Percentiles rank a stretch among this genome's conserved stretches.
phyloP scores from a whole-genome alignment of 2,797 vertebrate species.

The Microctenopoma lineatum region DNA sequence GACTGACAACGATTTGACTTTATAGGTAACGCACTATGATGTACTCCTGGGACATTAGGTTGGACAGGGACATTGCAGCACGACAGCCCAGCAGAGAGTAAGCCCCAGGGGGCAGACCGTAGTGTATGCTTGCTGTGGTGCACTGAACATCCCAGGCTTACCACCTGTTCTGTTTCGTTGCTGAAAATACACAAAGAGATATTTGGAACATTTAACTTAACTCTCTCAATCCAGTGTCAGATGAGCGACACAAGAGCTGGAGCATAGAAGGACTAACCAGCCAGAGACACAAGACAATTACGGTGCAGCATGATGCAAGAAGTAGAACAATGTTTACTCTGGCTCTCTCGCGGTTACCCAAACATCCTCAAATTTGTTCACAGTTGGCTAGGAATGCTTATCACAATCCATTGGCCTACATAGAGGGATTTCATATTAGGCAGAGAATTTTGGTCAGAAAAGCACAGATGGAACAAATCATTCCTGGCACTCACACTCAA shows the following conservation, averaged over 20 bases:
- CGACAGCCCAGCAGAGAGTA: constrained; percentile 38
- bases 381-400: constrained; percentile 61
- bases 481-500: constrained; percentile 48
- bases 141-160: constrained; percentile 16
- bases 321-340: constrained; percentile 54
- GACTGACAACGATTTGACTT: constrained; percentile 46
- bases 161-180: constrained; percentile 42
- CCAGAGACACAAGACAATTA: constrained; percentile 50
- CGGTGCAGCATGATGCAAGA: constrained; percentile 26
- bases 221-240: constrained; percentile 9
- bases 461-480: constrained; percentile 74
- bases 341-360: constrained; percentile 49
- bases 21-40: constrained; percentile 48
- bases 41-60: constrained; percentile 52
- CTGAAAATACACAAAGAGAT: constrained; percentile 33
- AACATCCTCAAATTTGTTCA: constrained; percentile 60
- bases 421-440: constrained; percentile 61
- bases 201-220: constrained; percentile 21
- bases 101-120: constrained; percentile 27
- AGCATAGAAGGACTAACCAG: constrained; percentile 37
- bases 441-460: constrained; percentile 64
- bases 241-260: constrained; percentile 11
- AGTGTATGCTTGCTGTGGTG: constrained; percentile 30
- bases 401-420: constrained; percentile 64
- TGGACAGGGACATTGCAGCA: constrained; percentile 56